These are phyloP conservation scores for Melanotaenia trifasciata DNA, from an alignment of 2,797 vertebrate species.

Conservation along the genomic window DNA sequence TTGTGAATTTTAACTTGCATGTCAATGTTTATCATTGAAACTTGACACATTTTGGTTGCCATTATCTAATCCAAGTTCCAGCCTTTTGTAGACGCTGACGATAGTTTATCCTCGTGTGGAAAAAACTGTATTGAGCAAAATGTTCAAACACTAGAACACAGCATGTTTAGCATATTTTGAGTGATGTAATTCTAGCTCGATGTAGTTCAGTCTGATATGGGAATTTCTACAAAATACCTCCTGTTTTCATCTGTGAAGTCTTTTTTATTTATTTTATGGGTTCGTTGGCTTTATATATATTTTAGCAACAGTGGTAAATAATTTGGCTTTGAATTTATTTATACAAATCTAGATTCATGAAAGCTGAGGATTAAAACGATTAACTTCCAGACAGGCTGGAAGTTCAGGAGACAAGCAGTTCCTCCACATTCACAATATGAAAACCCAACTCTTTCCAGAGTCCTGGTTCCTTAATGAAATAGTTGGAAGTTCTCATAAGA, in stretches of 20 bases:
- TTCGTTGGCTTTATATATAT: conserved; percentile 9
- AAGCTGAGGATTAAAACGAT: not conserved
- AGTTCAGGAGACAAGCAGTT: not conserved
- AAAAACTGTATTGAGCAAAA: not conserved
- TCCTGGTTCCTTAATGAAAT: not conserved
- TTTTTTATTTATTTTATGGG: conserved; percentile 6
- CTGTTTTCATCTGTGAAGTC: conserved; percentile 2
- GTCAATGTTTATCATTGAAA: conserved; percentile 30
- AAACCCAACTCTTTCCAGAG: not conserved
- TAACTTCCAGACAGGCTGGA: not conserved
- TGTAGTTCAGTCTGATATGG: not conserved
- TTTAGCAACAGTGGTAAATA: not conserved
- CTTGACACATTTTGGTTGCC: conserved; percentile 16
- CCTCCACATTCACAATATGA: not conserved
- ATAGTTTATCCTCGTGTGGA: not conserved
- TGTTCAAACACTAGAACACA: not conserved
- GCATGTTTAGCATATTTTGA: conserved; percentile 9
- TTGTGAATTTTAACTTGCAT: conserved; percentile 58
- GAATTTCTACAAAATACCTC: not conserved
- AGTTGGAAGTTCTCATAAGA: not conserved
- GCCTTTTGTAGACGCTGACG: not conserved
- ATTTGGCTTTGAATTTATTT: conserved; percentile 11
- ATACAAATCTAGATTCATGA: not conserved
- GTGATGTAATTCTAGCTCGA: not conserved
- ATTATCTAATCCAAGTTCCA: conserved; percentile 17